Evolutionary conservation across 2,797 vertebrate genomes (phyloP), one percentile per base, ranked within the genome.

Genomic region (Sparus aurata): DNA sequence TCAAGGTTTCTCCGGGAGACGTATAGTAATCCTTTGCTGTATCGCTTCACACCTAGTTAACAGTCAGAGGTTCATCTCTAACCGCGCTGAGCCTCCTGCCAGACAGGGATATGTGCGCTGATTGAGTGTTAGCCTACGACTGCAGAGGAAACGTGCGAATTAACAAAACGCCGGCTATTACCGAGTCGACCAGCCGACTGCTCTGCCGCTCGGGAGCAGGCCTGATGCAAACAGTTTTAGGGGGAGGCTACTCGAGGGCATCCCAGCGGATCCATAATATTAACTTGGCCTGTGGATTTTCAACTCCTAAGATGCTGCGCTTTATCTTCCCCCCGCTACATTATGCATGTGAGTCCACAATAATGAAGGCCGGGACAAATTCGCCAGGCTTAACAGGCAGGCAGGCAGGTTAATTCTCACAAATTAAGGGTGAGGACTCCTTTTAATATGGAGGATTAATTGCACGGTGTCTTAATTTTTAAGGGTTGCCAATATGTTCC

Each of bases 131-230:
- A 73, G 75, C 80, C 84, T 82, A 52, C 38, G 74, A 83, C 83
- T 82, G 88, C 83, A 85, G 85, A 86, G 79, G 78, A 91, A 91
- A 88, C 3, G 63, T 90, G 87, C 79, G 87, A 90, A 84, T 90
- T 89, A 82, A 85, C 81, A 77, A 87, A 89, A 87, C 49, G 46
- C 47, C 49, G 80, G 79, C 79, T 66, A 83, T 84, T 83, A 82
- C 77, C 4, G 45, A 87, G 72, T 49, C 59, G 10, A 30, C 47
- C 73, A 84, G 77, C 63, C 87, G 69, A 69, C 57, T 43, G 58
- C 63, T 72, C 62, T 8, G 23, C 52, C 12, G 10, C 79, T 73
- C 5, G 10, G 67, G 60, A 85, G 76, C 4, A 1, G 43, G 59
- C 68, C 73, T 50, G 79, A 80, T 85, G 69, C 69, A 83, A 79